Evolutionary conservation across 2,888 invertebrate species (phyloP), one percentile per base, ranked within the genome.

Genomic region (Oscheius myriophilus): DNA sequence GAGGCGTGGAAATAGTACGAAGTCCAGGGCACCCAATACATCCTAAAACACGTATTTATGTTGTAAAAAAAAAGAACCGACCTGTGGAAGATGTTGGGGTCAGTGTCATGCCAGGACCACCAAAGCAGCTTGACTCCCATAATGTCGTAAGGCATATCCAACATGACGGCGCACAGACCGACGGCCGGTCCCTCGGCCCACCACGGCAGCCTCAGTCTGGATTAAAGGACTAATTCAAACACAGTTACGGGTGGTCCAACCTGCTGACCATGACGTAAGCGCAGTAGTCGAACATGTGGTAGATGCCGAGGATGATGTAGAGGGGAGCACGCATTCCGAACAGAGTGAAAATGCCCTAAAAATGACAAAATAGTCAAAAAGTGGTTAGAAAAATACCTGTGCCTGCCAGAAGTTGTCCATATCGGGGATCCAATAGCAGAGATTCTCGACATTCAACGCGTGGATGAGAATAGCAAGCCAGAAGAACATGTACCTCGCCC

Each of bases 321-420:
- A 93, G 86, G 0, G 93, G 93, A 62, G 92, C 87, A 53, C 93
- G 89, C 42, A 90, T 88, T 7, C 92, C 92, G 23, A 92, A 87
- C 69, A 93, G 89, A 73, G 92, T 91, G 33, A 93, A 86, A 0
- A 92, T 91, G 1, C 85, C 85, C 72, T 85, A 69, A 43, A 55
- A 55, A 45, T 21, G 18, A 46, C 16, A 14, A 45, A 23, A 9
- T 25, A 33, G 41, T 58, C 51, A 53, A 53, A 53, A 2, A 11
- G 18, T 3, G 46, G 3, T 21, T 53, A 2, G 9, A 3, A 53
- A 63, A 23, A 12, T 33, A 68, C 73, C 68, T 74, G 92, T 0
- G 92, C 92, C 85, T 93, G 93, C 93, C 93, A 93, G 87, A 92
- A 93, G 86, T 92, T 93, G 87, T 93, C 92, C 71, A 92, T 91